A percentile compares a stretch with the other conserved stretches of the same genome.
These are phyloP conservation scores for Nibea albiflora DNA, from an alignment of 2,113 vertebrate genomes.

Conservation along the genomic window DNA sequence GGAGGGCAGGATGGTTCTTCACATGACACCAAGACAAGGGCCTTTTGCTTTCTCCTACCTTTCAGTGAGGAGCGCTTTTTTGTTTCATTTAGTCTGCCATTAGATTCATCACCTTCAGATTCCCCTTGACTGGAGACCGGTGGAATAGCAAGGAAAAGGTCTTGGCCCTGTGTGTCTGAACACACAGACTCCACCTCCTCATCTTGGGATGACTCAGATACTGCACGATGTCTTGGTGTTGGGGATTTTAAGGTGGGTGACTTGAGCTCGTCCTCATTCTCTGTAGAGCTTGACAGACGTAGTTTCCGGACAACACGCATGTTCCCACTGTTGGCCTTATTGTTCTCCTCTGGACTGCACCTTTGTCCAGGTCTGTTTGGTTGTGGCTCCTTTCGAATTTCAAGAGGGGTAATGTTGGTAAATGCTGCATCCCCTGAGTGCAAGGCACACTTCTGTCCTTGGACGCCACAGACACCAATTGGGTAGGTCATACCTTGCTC, in stretches of 20 bases:
- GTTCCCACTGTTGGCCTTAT: slow-evolving; percentile 59
- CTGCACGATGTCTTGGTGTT: slow-evolving; percentile 44
- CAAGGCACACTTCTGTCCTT: slow-evolving; percentile 78
- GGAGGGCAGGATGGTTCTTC: slow-evolving; percentile 73
- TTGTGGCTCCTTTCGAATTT: slow-evolving; percentile 72
- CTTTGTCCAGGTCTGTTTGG: slow-evolving; percentile 52
- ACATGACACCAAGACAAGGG: slow-evolving; percentile 68
- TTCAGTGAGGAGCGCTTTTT: slow-evolving; percentile 57
- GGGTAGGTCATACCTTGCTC: slow-evolving; percentile 78
- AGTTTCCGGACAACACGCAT: slow-evolving; percentile 77
- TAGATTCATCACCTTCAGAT: slow-evolving; percentile 75
- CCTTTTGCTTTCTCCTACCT: slow-evolving; percentile 66
- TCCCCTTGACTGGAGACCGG: slow-evolving; percentile 78
- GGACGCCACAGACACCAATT: slow-evolving; percentile 74
- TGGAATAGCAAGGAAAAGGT: slow-evolving; percentile 77
- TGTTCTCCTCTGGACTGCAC: slow-evolving; percentile 52
- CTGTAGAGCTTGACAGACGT: slow-evolving; percentile 73
- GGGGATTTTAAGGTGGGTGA: slow-evolving; percentile 53
- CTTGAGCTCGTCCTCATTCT: slow-evolving; percentile 73
- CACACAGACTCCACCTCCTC: slow-evolving; percentile 75
- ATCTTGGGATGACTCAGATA: slow-evolving; percentile 79
- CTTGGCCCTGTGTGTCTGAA: slow-evolving; percentile 74
- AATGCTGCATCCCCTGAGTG: slow-evolving; percentile 76
- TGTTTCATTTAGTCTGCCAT: slow-evolving; percentile 39
- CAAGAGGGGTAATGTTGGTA: slow-evolving; percentile 67